Percentiles rank a stretch among this genome's conserved stretches.
These are phyloP conservation scores for Galeopsomyia nigrocyanea DNA, from an alignment of 2,888 invertebrate genomes.

Conservation along the genomic window DNA sequence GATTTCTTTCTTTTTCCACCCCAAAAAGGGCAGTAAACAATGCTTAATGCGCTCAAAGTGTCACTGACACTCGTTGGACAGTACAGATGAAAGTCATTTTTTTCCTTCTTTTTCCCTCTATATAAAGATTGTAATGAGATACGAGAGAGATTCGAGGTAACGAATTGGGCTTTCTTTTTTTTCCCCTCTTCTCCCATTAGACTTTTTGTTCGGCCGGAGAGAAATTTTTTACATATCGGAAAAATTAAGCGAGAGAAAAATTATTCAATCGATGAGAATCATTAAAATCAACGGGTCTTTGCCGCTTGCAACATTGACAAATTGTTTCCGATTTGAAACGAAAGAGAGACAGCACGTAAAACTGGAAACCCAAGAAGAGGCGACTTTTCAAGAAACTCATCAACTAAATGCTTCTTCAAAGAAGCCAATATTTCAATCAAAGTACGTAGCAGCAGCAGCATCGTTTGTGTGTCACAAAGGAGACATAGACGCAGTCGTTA, in stretches of 20 bases:
- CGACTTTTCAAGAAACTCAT: conserved; percentile 25
- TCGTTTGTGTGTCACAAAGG: conserved; percentile 1
- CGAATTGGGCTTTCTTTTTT: background rate
- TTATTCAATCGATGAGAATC: conserved; percentile 9
- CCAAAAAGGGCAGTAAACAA: too few relatives aligned
- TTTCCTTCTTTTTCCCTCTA: too few relatives aligned
- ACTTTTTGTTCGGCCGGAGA: background rate
- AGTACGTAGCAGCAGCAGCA: background rate
- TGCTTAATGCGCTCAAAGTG: too few relatives aligned
- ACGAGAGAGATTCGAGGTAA: background rate
- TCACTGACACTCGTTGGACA: too few relatives aligned
- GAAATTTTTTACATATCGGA: background rate
- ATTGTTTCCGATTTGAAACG: conserved; percentile 29
- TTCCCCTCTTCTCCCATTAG: background rate
- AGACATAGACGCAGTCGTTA: background rate
- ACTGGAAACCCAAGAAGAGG: conserved; percentile 12
- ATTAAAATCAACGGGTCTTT: conserved; percentile 3
- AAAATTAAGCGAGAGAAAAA: background rate
- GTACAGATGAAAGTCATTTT: too few relatives aligned
- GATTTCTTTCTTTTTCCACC: too few relatives aligned
- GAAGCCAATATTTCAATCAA: conserved; percentile 35
- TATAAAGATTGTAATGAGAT: background rate
- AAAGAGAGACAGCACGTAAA: background rate
- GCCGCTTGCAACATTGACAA: conserved; percentile 19
- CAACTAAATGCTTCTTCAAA: conserved; percentile 16